Base-by-base conservation (phyloP, 2,888 invertebrate genomes). In the Troides helena region DNA sequence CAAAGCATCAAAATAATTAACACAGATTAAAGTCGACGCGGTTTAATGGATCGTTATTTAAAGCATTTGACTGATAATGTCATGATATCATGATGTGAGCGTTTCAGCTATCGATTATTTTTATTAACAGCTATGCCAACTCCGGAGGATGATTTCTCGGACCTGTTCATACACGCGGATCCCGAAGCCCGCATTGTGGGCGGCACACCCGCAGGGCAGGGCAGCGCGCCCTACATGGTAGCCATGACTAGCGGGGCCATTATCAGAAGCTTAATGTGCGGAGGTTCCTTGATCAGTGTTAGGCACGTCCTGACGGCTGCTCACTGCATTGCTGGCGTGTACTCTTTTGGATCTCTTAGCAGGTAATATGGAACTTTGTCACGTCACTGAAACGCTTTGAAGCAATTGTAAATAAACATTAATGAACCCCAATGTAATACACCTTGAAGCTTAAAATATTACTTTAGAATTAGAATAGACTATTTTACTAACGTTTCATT, bases 301-400 rank as follows among this genome's bases (percentile, higher is more conserved):
- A 74, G 84, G 3, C 79, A 78, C 23, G 80, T 87, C 5, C 77
- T 88, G 5, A 87, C 86, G 0, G 88, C 88, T 1, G 87, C 88
- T 1, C 88, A 88, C 65, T 89, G 88, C 71, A 83, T 88, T 70
- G 83, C 59, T 0, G 62, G 78, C 73, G 6, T 67, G 63, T 36
- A 30, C 69, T n/a, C 6, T 71, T 57, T 70, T 56, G 72, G 72
- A 17, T 74, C 75, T n/a, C 61, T 79, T n/a, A 73, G 77, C 71
- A 56, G 72, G 65, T 72, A 56, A 65, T 17, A 6, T 10, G 39
- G 39, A 39, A 39, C 39, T 39, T 39, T 39, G 39, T 1, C 39
- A 39, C 7, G 10, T 10, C 10, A 6, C 8, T 1, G 10, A 39
- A 39, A 6, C 39, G 39, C 39, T 39, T 39, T 39, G 10, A 39